Evolutionary conservation across 2,888 invertebrate species (phyloP), one percentile per base, ranked within the genome.

Genomic region (Autographa pulchrina): DNA sequence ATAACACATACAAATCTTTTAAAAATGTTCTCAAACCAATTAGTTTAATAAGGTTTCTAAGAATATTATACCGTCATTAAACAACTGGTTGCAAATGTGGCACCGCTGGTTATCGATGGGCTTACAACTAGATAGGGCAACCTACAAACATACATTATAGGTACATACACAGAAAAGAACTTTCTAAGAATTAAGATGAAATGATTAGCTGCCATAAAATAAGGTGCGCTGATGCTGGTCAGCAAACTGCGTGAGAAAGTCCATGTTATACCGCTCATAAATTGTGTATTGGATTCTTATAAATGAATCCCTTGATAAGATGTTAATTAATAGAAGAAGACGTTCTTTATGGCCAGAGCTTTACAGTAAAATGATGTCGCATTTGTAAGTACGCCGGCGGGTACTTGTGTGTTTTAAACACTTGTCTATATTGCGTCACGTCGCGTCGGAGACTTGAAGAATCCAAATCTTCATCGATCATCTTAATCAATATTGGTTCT

Each of bases 221-320:
- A 80, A 82, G 85, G 85, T 86, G 86, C 82, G 88, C 90, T 90
- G 89, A 89, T 89, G 89, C 87, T 89, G 82, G 85, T 85, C 84
- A 85, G 85, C 88, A 85, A 86, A 86, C 83, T 81, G 87, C 92
- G 92, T 94, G 95, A 92, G 95, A 95, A 94, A 93, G 91, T 89
- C 85, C 82, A 80, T 85, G 82, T 85, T 83, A 84, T 77, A 78
- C 69, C 82, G 88, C 85, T 85, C 88, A 90, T 94, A 93, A 94
- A 94, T 92, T 86, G 88, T 91, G 76, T 88, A 90, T 90, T 89
- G 81, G 87, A 87, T 87, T 89, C 85, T 81, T 90, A 87, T 93
- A 91, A 94, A 93, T 89, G 92, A 90, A 90, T 89, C 90, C 89
- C 89, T 93, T 93, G 92, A 94, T 93, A 92, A 85, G 89, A 91